phyloP scores from a whole-genome alignment of 2,113 vertebrate genomes.

The Ahaetulla prasina region DNA sequence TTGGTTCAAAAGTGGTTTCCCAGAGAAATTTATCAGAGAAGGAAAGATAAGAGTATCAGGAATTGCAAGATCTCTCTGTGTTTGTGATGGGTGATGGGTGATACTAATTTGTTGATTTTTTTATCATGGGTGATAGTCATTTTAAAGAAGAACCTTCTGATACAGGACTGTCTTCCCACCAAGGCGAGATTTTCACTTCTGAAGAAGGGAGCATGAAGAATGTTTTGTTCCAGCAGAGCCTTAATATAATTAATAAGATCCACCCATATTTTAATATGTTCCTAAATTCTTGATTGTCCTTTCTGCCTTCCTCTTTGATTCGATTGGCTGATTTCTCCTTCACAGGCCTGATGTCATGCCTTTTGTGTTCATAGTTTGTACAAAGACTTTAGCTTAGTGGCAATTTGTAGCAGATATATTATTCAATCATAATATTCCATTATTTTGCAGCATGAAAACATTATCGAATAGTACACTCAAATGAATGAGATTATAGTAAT shows the following conservation, averaged over 20 bases:
- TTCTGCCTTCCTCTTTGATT: background rate
- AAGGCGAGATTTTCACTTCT: background rate
- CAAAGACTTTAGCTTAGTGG: background rate
- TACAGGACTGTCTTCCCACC: background rate
- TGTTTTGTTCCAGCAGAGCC: background rate
- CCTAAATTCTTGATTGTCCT: background rate
- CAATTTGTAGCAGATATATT: background rate
- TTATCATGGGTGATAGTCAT: background rate
- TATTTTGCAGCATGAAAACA: background rate
- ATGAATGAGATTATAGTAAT: slow-evolving; percentile 16
- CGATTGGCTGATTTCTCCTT: background rate
- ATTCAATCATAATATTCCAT: background rate
- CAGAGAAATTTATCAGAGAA: background rate
- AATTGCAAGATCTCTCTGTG: background rate
- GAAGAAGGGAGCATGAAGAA: background rate
- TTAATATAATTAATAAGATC: background rate
- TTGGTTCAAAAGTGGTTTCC: background rate
- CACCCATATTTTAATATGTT: background rate
- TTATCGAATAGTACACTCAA: background rate
- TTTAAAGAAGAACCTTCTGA: background rate
- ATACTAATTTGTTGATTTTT: background rate
- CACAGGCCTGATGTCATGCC: background rate
- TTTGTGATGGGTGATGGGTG: background rate
- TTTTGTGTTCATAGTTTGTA: background rate
- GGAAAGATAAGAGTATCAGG: background rate